phyloP scores from a whole-genome alignment of 2,113 vertebrate genomes.

The Symphodus melops region DNA sequence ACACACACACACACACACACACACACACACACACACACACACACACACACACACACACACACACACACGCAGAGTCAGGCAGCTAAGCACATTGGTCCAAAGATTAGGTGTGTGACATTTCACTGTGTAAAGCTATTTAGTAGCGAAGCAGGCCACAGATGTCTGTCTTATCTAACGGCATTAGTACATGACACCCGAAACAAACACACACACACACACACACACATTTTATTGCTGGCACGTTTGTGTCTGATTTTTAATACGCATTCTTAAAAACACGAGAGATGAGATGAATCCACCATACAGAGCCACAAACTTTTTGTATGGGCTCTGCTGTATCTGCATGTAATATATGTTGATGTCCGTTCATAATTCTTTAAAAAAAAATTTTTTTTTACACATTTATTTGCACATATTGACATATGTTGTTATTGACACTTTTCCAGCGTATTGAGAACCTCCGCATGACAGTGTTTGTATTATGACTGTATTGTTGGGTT shows the following conservation, averaged over 20 bases:
- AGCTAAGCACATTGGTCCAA: neutral
- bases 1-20: neutral
- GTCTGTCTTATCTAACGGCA: neutral
- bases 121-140: neutral
- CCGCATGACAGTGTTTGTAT: neutral
- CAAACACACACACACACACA: neutral
- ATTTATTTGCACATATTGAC: neutral
- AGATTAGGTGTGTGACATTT: slow-evolving; percentile 2
- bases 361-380: too few relatives aligned
- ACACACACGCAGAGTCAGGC: neutral
- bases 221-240: neutral
- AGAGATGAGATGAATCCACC: neutral
- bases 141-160: neutral
- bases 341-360: too few relatives aligned
- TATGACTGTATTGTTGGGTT: neutral
- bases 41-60: neutral
- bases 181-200: neutral
- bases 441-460: neutral
- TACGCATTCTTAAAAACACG: neutral
- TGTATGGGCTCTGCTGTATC: neutral
- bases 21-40: neutral
- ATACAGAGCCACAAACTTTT: neutral
- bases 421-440: neutral
- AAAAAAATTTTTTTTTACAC: too few relatives aligned
- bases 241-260: neutral